A percentile compares a stretch with the other conserved stretches of the same genome.
Conservation (phyloP, 2,797 vertebrate genomes). For the Anas bernieri region DNA sequence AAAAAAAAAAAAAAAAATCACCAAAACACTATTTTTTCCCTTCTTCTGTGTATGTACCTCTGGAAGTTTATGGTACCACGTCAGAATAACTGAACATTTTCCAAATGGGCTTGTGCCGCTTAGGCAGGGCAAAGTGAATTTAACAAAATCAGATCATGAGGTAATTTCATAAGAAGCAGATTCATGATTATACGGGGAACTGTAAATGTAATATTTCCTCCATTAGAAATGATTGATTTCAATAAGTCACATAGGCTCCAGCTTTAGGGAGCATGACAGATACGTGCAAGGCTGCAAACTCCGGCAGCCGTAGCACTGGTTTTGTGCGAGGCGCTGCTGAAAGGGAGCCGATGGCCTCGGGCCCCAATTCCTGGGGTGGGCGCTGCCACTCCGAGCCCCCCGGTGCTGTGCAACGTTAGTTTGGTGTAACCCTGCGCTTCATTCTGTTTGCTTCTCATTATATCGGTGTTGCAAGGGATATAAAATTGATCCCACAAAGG, state of each 20-base stretch:
- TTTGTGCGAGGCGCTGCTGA: not conserved
- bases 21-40: not conserved
- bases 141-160: not conserved
- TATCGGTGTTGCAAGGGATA: not conserved
- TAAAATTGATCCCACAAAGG: not conserved
- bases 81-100: not conserved
- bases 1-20: not conserved
- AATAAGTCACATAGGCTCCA: too few relatives aligned
- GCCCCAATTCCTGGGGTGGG: too few relatives aligned
- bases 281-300: not conserved
- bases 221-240: not conserved
- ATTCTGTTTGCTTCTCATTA: not conserved
- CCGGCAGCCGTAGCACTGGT: too few relatives aligned
- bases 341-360: not conserved
- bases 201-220: not conserved
- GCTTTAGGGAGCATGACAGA: not conserved
- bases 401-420: not conserved
- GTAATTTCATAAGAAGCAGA: not conserved
- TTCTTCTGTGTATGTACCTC: not conserved
- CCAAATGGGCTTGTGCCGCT: not conserved
- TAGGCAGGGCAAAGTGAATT: not conserved
- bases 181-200: not conserved
- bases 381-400: not conserved
- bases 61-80: not conserved
- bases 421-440: not conserved